Evolutionary conservation across 1,140 invertebrate genomes (phyloP).

Genomic region (Drosophila lacteicornis): DNA sequence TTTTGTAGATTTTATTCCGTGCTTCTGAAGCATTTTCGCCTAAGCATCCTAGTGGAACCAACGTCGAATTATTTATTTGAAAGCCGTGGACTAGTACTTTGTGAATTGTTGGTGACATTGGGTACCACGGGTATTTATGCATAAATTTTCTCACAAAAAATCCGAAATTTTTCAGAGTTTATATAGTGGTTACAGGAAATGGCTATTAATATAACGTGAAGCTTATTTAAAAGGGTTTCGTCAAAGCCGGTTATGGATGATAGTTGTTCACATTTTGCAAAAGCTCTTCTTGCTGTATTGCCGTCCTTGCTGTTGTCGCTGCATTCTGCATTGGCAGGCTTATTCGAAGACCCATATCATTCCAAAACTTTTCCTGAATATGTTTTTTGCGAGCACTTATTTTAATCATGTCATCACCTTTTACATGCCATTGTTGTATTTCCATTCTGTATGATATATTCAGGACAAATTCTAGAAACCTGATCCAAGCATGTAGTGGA

Average conservation of each 20-base stretch:
- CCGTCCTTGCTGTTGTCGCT: slow-evolving; percentile 18
- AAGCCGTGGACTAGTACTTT: too few species aligned
- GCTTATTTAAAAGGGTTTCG: slow-evolving; percentile 13
- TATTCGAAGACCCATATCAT: slow-evolving; percentile 20
- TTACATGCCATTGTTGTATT: slow-evolving; percentile 15
- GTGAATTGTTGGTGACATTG: too few species aligned
- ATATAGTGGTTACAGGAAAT: slow-evolving; percentile 7
- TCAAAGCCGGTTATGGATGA: too few species aligned
- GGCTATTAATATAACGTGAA: slow-evolving; percentile 8
- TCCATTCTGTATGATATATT: background rate
- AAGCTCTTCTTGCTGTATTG: slow-evolving; percentile 9
- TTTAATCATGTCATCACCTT: slow-evolving; percentile 11
- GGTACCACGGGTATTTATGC: slow-evolving; percentile 6
- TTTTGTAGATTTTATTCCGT: slow-evolving; percentile 10
- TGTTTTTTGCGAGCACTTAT: slow-evolving; percentile 1
- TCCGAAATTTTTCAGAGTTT: slow-evolving; percentile 6
- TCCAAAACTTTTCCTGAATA: slow-evolving; percentile 23
- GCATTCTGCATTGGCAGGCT: slow-evolving; percentile 17
- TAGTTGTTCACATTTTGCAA: too few species aligned
- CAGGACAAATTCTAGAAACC: background rate
- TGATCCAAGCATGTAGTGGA: too few species aligned
- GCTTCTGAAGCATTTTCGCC: too few species aligned
- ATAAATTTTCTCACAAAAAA: slow-evolving; percentile 4
- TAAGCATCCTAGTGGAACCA: too few species aligned
- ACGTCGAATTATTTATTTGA: too few species aligned